Percentiles rank a stretch among this genome's conserved stretches.
These are phyloP conservation scores for Propithecus perrieri DNA, from an alignment of 2,797 vertebrate species.

Conservation along the genomic window DNA sequence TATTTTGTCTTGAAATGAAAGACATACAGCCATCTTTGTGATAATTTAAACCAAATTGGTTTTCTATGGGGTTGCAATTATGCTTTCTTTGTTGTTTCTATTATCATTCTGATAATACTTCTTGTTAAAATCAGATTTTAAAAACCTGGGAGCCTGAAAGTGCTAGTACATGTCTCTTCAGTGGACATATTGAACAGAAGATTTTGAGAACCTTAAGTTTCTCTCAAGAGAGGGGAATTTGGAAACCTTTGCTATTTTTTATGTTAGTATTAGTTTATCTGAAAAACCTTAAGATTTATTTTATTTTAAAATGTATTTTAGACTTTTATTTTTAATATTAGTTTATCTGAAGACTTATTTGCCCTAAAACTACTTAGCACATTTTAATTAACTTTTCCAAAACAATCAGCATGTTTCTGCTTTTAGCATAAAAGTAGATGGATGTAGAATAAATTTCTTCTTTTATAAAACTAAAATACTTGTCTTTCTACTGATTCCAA, in stretches of 20 bases:
- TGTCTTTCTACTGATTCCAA: not conserved
- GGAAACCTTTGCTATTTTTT: not conserved
- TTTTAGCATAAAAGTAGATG: constrained; percentile 13
- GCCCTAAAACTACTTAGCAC: not conserved
- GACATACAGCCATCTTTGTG: not conserved
- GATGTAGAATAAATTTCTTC: not conserved
- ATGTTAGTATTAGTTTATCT: not conserved
- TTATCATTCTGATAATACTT: not conserved
- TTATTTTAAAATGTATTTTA: not conserved
- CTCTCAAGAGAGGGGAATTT: not conserved
- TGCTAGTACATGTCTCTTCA: not conserved
- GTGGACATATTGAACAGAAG: not conserved
- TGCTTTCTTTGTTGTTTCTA: constrained; percentile 43
- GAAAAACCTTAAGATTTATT: not conserved
- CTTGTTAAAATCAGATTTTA: not conserved
- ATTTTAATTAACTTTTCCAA: not conserved
- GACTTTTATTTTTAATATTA: not conserved
- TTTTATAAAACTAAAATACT: not conserved
- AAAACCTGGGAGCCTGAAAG: not conserved
- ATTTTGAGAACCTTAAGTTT: not conserved
- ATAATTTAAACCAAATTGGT: constrained; percentile 38
- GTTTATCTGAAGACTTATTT: not conserved
- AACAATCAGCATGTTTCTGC: not conserved
- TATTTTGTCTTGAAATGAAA: constrained; percentile 59
- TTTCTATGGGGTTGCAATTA: not conserved